These are phyloP conservation scores for Lepilemur septentrionalis DNA, from an alignment of 2,797 vertebrate genomes.

Conservation along the genomic window DNA sequence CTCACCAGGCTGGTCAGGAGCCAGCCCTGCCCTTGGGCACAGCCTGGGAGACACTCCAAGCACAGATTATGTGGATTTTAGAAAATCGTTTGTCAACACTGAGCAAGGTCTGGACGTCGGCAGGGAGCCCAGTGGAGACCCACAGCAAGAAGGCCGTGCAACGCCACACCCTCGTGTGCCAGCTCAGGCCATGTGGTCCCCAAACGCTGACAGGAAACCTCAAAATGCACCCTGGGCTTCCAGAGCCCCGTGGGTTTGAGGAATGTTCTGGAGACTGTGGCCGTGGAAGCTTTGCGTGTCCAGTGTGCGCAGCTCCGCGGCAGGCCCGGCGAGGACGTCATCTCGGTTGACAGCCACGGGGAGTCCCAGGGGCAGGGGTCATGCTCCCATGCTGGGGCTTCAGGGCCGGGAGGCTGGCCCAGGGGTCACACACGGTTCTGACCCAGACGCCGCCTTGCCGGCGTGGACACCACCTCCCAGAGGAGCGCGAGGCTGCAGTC, in stretches of 20 bases:
- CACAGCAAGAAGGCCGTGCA: rapidly evolving
- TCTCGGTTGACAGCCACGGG: neutral
- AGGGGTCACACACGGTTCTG: neutral
- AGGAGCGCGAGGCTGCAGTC: neutral
- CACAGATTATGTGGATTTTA: neutral
- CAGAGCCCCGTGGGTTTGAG: neutral
- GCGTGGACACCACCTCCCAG: neutral
- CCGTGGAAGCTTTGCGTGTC: neutral
- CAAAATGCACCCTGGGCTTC: neutral
- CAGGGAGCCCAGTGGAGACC: neutral
- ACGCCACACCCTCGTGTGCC: neutral
- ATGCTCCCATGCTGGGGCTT: rapidly evolving
- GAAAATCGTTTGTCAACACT: neutral
- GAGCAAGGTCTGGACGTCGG: neutral
- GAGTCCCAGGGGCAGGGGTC: neutral
- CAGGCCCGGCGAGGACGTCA: neutral
- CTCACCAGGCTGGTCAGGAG: neutral
- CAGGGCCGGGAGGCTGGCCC: neutral
- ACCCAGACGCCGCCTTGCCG: neutral
- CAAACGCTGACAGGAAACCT: neutral
- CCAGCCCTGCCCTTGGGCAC: neutral
- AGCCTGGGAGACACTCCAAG: neutral
- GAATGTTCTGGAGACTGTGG: neutral
- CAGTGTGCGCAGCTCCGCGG: neutral
- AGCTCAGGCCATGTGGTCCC: neutral